phyloP scores from a whole-genome alignment of 2,888 invertebrate genomes.

The Sarcophaga variegata region DNA sequence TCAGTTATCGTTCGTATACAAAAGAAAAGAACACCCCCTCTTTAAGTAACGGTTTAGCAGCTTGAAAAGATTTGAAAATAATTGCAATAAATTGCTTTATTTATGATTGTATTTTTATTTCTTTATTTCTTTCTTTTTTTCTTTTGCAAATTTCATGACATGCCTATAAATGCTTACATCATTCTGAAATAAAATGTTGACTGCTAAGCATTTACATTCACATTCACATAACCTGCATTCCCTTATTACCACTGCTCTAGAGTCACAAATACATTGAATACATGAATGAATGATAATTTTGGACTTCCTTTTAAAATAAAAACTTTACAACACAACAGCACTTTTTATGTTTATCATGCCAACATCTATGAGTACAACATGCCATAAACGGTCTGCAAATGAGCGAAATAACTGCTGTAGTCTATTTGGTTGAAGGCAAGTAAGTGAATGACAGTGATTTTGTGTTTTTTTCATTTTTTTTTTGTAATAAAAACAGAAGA shows the following conservation, averaged over 20 bases:
- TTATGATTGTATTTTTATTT: background rate
- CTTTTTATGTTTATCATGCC: constrained; percentile 11
- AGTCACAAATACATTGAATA: constrained; percentile 10
- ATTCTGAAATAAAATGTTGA: constrained; percentile 27
- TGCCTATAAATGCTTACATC: constrained; percentile 40
- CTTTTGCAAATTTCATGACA: constrained; percentile 22
- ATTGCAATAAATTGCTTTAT: constrained; percentile 31
- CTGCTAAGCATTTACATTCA: constrained; percentile 4
- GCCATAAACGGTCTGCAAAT: constrained; percentile 37
- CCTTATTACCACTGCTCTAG: constrained; percentile 49
- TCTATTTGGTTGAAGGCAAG: constrained; percentile 44
- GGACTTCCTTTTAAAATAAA: constrained; percentile 36
- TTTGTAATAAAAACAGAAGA: constrained; percentile 12
- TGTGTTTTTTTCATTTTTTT: too few relatives aligned
- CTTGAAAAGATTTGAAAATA: background rate
- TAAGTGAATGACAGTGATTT: constrained; percentile 25
- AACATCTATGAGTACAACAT: constrained; percentile 2
- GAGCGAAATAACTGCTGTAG: constrained; percentile 29
- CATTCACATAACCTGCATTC: background rate
- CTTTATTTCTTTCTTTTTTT: background rate
- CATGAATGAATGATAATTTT: background rate
- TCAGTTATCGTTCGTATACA: background rate
- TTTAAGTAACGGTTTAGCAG: constrained; percentile 3
- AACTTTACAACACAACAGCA: background rate
- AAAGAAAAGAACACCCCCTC: constrained; percentile 17